Conservation (phyloP, 2,797 vertebrate species). For the Gallinago stenura region DNA sequence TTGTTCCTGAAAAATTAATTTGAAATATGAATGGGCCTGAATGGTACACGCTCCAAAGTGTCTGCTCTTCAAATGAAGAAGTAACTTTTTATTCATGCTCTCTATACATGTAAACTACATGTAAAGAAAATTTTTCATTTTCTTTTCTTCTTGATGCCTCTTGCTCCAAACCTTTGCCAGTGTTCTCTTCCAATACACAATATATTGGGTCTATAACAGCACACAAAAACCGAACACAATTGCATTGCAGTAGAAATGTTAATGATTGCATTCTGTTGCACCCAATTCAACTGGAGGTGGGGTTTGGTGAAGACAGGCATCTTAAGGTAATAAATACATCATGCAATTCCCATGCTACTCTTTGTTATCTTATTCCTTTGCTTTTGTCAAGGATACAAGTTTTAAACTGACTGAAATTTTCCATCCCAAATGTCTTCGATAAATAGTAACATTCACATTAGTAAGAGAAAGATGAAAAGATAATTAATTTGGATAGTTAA, state of each 20-base stretch:
- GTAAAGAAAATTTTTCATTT: conserved; percentile 9
- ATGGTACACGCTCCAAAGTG: background rate
- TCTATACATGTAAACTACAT: background rate
- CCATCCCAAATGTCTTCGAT: conserved; percentile 41
- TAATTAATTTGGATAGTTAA: conserved; percentile 57
- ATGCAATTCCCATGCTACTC: conserved; percentile 74
- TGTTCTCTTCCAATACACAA: conserved; percentile 2
- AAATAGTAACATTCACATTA: background rate
- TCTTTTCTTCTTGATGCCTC: conserved; percentile 44
- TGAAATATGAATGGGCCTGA: conserved; percentile 22
- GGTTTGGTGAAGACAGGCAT: conserved; percentile 66
- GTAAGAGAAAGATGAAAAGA: background rate
- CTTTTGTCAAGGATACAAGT: conserved; percentile 13
- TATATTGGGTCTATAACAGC: background rate
- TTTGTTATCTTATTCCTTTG: conserved; percentile 14
- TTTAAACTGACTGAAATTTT: conserved; percentile 67
- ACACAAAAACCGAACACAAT: background rate
- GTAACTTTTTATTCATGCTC: conserved; percentile 9
- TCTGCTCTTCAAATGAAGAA: background rate
- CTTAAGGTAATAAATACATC: conserved; percentile 21
- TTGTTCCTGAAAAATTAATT: background rate
- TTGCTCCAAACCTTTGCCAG: conserved; percentile 55
- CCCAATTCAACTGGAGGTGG: background rate
- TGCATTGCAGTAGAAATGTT: background rate
- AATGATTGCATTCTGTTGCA: background rate